Base-by-base conservation (phyloP, 2,113 vertebrate species). In the Myrmecophaga tridactyla region DNA sequence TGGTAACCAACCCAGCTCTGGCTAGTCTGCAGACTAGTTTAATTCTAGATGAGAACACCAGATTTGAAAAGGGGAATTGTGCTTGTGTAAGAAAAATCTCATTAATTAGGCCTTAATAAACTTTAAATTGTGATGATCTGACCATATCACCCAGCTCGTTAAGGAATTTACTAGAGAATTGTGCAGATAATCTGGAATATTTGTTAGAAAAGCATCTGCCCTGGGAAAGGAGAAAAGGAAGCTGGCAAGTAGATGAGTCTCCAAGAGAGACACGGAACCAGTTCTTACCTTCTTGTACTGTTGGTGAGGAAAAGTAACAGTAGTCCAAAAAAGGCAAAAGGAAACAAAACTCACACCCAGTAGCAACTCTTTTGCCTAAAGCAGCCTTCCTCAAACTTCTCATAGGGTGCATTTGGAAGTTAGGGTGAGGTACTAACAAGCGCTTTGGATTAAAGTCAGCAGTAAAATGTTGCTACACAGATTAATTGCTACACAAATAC, bases 341-440 rank as follows among this genome's bases (percentile, higher is more conserved):
- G 43, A 75, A 78, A 36, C 10, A 20, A 43, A 13, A 12, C 58
- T 58, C 48, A 1, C 10, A 17, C 2, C 46, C 4, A 18, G 25
- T 63, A 70, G 21, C 18, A 51, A 3, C 31, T 56, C 41, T 18
- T 63, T 17, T 11, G 31, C 53, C 36, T 25, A 20, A 7, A 63
- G 60, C 51, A 89, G 63, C 23, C 9, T 41, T 69, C 56, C 63
- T 69, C 53, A 31, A 5, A 29, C 3, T 60, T 56, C 63, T 60
- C 56, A 0, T 0, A 18, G 0, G 0, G 13, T 25, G 65, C n/a
- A 0, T 15, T 17, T 21, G 36, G 10, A 12, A 20, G 14, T 86
- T 7, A 7, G 0, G 6, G 15, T 20, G 11, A 34, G n/a, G 4
- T 75, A 86, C 75, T 29, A 6, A 34, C 3, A 13, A 4, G 1